Evolutionary conservation across 2,113 vertebrate genomes (phyloP), one percentile per base, ranked within the genome.

Genomic region (Nothocercus nigrocapillus): DNA sequence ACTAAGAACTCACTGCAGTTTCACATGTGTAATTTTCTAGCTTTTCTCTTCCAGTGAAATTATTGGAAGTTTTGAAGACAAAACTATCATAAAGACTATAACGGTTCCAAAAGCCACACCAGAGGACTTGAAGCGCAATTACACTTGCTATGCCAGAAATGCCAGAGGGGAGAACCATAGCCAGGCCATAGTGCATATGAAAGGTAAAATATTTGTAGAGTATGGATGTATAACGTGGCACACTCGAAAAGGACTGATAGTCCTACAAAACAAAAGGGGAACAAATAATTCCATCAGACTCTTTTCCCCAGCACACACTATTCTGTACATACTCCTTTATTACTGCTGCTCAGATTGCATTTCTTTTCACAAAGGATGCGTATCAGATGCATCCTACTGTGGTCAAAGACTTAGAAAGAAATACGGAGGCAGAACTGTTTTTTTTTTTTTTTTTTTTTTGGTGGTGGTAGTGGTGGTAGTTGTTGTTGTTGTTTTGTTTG

Each of bases 81-180:
- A 97, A 89, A 96, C 81, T 6, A 75, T 97, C 53, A 88, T 54
- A 70, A 97, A 94, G 76, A 89, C 91, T 56, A 92, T 99, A 64
- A 95, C 67, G 22, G 95, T 98, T 82, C 95, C 97, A 69, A 97
- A 98, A 38, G 97, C 98, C 82, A 98, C 96, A 7, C 54, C 96
- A 7, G 97, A 98, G 51, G 98, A 99, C 73, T 95, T 99, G 91
- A 98, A 95, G 93, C 95, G 95, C 67, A 98, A 97, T 93, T 99
- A 98, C 49, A 98, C 98, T 24, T 99, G 99, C 95, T 97, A 98
- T 3, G 98, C 98, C 75, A 97, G 94, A 82, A 99, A 99, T 0
- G 63, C 90, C 63, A 95, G 51, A 66, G 98, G 98, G 27, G 90
- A 97, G 47, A 88, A 70, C 40, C 90, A n/a, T 8, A 95, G 67